These are phyloP conservation scores for Habroteleia sp. DNA, from an alignment of 2,888 invertebrate genomes.

Conservation along the genomic window DNA sequence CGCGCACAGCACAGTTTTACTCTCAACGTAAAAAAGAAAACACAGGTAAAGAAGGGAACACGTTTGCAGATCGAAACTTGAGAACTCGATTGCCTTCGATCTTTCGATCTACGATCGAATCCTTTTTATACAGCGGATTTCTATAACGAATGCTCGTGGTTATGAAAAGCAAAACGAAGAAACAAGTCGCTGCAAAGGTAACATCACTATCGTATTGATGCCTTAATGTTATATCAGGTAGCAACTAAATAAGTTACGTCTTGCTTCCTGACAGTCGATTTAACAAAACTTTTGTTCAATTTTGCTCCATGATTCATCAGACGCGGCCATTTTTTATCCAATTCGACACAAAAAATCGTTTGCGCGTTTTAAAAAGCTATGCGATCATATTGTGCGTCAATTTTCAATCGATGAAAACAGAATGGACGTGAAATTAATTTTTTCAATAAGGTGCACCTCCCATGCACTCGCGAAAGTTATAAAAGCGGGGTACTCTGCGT, in stretches of 20 bases:
- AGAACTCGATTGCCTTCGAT: slow-evolving; percentile 75
- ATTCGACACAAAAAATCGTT: not conserved
- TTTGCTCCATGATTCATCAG: slow-evolving; percentile 33
- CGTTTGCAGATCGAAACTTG: slow-evolving; percentile 71
- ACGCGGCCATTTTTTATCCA: too few species aligned
- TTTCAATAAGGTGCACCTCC: slow-evolving; percentile 13
- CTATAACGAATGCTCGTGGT: slow-evolving; percentile 58
- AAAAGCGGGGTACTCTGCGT: slow-evolving; percentile 18
- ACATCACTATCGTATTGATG: slow-evolving; percentile 69
- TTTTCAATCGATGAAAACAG: not conserved
- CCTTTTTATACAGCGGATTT: slow-evolving; percentile 50
- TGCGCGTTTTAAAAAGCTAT: too few species aligned
- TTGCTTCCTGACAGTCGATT: slow-evolving; percentile 58
- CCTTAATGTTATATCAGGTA: slow-evolving; percentile 73
- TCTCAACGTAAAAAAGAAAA: slow-evolving; percentile 60
- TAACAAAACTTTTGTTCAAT: slow-evolving; percentile 50
- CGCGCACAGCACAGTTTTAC: slow-evolving; percentile 38
- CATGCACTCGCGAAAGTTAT: slow-evolving; percentile 20
- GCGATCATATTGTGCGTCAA: not conserved
- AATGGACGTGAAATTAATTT: slow-evolving; percentile 15
- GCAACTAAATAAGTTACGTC: slow-evolving; percentile 71
- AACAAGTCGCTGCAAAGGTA: slow-evolving; percentile 36
- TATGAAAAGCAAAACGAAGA: slow-evolving; percentile 56
- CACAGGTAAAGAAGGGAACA: slow-evolving; percentile 64
- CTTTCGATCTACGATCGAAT: slow-evolving; percentile 66